phyloP scores from a whole-genome alignment of 2,797 vertebrate species.

The Varecia variegata region DNA sequence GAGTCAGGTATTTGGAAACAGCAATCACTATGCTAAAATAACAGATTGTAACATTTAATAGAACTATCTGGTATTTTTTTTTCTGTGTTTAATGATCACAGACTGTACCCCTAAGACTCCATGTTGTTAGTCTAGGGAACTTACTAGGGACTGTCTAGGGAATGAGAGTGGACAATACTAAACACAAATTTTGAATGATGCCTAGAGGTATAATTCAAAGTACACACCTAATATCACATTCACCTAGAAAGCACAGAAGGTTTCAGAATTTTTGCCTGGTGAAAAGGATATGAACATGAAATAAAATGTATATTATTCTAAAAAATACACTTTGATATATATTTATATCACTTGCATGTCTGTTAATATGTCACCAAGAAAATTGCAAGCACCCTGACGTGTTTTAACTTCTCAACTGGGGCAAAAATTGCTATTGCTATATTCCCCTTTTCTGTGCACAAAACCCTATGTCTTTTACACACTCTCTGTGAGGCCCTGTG shows the following conservation, averaged over 20 bases:
- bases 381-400: neutral
- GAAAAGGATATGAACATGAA: neutral
- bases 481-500: neutral
- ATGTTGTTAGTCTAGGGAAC: neutral
- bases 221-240: neutral
- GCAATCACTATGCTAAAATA: neutral
- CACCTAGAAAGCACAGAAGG: neutral
- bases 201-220: neutral
- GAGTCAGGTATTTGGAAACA: neutral
- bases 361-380: neutral
- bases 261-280: constrained; percentile 21
- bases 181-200: neutral
- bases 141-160: neutral
- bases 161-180: neutral
- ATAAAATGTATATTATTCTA: neutral
- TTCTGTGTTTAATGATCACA: neutral
- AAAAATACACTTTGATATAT: neutral
- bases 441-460: neutral
- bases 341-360: neutral
- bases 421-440: neutral
- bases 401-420: neutral
- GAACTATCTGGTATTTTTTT: neutral
- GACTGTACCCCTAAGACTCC: neutral
- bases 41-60: neutral
- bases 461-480: neutral